phyloP scores from a whole-genome alignment of 2,797 vertebrate genomes.

The Sebastiscus albofasciatus region DNA sequence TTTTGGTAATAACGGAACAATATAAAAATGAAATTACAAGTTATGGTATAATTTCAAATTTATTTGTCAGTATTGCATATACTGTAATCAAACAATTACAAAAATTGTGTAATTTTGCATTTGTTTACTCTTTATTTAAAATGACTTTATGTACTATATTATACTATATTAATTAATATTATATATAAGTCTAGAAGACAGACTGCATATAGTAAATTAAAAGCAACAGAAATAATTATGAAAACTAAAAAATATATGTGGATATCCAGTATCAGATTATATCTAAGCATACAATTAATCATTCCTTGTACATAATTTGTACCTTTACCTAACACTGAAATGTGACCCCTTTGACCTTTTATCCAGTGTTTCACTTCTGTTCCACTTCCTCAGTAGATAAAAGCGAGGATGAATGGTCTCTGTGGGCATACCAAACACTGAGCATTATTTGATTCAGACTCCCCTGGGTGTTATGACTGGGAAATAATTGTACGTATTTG shows the following conservation, averaged over 20 bases:
- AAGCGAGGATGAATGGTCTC: slow-evolving; percentile 76
- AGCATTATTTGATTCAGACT: slow-evolving; percentile 77
- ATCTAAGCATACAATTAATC: not conserved
- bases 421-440: slow-evolving; percentile 70
- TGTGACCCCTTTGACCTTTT: slow-evolving; percentile 71
- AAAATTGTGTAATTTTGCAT: not conserved
- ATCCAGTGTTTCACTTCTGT: slow-evolving; percentile 46
- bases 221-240: not conserved
- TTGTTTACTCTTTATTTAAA: not conserved
- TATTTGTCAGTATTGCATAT: not conserved
- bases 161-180: not conserved
- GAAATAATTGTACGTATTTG: slow-evolving; percentile 82
- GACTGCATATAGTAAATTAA: not conserved
- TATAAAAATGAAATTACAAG: not conserved
- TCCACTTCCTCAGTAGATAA: slow-evolving; percentile 71
- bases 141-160: not conserved
- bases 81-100: not conserved
- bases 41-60: not conserved
- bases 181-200: slow-evolving; percentile 16
- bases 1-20: not conserved
- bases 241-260: slow-evolving; percentile 3
- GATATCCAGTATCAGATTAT: slow-evolving; percentile 14
- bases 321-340: slow-evolving; percentile 42
- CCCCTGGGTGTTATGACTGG: slow-evolving; percentile 79
- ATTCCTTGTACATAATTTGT: slow-evolving; percentile 22